A percentile compares a stretch with the other conserved stretches of the same genome.
phyloP scores from a whole-genome alignment of 2,888 invertebrate genomes.

The Polyploca ridens region DNA sequence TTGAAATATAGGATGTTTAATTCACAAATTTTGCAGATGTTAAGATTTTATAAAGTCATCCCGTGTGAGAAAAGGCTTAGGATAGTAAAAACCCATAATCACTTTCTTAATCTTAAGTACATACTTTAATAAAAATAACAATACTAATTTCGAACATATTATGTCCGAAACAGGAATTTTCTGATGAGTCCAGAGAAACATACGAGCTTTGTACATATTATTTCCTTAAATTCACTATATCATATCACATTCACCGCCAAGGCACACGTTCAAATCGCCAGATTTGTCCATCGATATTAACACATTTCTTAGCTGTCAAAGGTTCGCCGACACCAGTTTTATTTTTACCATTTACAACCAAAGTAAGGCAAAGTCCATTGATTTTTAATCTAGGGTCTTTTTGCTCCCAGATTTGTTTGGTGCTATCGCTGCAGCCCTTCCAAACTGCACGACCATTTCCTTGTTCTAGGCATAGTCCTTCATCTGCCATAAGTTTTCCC shows the following conservation, averaged over 20 bases:
- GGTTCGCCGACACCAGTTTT: slow-evolving; percentile 62
- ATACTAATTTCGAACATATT: background rate
- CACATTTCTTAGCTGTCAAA: slow-evolving; percentile 85
- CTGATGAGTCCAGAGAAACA: background rate
- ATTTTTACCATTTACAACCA: slow-evolving; percentile 48
- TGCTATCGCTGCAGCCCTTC: slow-evolving; percentile 87
- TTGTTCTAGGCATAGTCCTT: slow-evolving; percentile 92
- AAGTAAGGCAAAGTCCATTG: slow-evolving; percentile 63
- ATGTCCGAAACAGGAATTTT: background rate
- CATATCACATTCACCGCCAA: slow-evolving; percentile 83
- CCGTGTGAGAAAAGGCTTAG: no score
- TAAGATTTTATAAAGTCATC: no score
- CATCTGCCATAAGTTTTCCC: slow-evolving; percentile 93
- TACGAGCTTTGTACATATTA: slow-evolving; percentile 25
- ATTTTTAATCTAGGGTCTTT: slow-evolving; percentile 71
- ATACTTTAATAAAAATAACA: background rate
- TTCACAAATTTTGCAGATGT: no score
- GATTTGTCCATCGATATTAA: slow-evolving; percentile 84
- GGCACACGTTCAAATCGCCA: slow-evolving; percentile 88
- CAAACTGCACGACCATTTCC: slow-evolving; percentile 87
- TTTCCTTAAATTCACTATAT: slow-evolving; percentile 31
- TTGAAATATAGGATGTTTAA: no score
- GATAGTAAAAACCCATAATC: background rate
- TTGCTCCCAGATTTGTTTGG: slow-evolving; percentile 89
- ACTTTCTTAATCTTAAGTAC: background rate